Conservation (phyloP, 2,797 vertebrate species). For the Adrianichthys oophorus region DNA sequence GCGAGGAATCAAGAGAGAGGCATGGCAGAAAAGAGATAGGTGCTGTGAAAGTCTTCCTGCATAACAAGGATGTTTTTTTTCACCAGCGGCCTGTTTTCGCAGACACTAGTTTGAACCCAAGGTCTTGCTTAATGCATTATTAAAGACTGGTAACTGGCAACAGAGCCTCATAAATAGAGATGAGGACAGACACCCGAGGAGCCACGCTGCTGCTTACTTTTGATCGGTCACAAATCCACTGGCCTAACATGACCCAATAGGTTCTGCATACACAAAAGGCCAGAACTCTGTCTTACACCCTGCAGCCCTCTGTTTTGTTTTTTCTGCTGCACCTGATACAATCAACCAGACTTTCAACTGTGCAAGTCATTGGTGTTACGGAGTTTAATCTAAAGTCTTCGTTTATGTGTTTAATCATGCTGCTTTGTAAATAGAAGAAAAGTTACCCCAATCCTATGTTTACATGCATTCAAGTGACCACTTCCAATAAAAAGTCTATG, state of each 20-base stretch:
- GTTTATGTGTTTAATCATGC: background rate
- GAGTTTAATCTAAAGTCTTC: conserved; percentile 12
- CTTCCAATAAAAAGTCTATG: too few relatives aligned
- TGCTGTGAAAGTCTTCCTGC: conserved; percentile 49
- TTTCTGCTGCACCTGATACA: conserved; percentile 29
- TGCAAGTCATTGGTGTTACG: conserved; percentile 19
- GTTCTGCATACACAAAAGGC: conserved; percentile 31
- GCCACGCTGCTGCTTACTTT: conserved; percentile 59
- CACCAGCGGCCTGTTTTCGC: conserved; percentile 60
- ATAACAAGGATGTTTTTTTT: conserved; percentile 59
- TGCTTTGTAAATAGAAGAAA: background rate
- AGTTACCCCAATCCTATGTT: too few relatives aligned
- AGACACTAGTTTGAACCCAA: conserved; percentile 74
- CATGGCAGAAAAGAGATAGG: conserved; percentile 42
- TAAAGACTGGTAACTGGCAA: conserved; percentile 76
- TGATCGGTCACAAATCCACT: conserved; percentile 64
- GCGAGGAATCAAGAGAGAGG: conserved; percentile 48
- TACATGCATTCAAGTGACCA: too few relatives aligned
- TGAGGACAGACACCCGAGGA: conserved; percentile 69
- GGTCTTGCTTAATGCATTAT: conserved; percentile 77
- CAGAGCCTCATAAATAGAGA: conserved; percentile 77
- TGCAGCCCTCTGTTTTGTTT: conserved; percentile 24
- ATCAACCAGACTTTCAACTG: conserved; percentile 18
- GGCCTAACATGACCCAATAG: conserved; percentile 61
- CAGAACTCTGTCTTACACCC: background rate